Evolutionary conservation across 1,140 invertebrate genomes (phyloP).

Genomic region (Drosophila orena): DNA sequence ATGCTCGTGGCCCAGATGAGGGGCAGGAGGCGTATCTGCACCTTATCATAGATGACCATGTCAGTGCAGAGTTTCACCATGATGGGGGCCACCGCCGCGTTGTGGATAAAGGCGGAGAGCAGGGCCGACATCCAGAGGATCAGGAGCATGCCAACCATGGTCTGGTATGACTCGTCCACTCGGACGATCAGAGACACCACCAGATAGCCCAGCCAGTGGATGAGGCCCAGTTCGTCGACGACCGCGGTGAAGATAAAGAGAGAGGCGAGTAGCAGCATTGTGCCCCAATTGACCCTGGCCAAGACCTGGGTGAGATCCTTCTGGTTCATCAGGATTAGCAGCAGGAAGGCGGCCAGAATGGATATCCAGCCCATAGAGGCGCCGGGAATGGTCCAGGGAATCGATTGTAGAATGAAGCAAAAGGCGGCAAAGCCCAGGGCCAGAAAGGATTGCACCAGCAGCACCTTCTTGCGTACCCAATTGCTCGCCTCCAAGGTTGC

Average conservation of each 20-base stretch:
- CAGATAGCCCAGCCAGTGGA: constrained; percentile 88
- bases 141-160: constrained; percentile 88
- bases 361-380: constrained; percentile 13
- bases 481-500: constrained; percentile 47
- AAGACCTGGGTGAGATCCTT: constrained; percentile 89
- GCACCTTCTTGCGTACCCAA: neutral
- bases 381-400: neutral
- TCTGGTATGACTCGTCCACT: constrained; percentile 86
- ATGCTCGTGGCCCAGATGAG: constrained; percentile 90
- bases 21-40: constrained; percentile 88
- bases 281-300: constrained; percentile 90
- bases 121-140: constrained; percentile 91
- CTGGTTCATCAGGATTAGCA: constrained; percentile 88
- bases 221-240: constrained; percentile 88
- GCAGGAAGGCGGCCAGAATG: constrained; percentile 88
- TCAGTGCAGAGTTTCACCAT: constrained; percentile 89
- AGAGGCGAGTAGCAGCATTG: constrained; percentile 90
- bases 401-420: neutral
- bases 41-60: constrained; percentile 86
- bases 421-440: neutral
- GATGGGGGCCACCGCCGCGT: constrained; percentile 91
- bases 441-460: neutral
- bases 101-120: constrained; percentile 91
- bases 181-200: constrained; percentile 87
- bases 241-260: constrained; percentile 92